phyloP scores from a whole-genome alignment of 2,888 invertebrate genomes.

The Melanophora roralis region DNA sequence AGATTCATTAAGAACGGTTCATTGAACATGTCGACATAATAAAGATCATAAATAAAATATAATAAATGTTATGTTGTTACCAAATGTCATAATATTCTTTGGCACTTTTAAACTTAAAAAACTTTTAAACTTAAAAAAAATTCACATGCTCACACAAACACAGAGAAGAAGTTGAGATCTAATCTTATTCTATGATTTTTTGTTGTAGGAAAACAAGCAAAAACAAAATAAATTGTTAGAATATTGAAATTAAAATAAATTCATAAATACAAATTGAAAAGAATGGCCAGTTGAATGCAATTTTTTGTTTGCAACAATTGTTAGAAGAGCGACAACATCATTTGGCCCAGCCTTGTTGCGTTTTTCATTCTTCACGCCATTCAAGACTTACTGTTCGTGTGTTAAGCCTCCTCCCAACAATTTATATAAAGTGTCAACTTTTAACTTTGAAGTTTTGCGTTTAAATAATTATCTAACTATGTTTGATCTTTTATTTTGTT shows the following conservation, averaged over 20 bases:
- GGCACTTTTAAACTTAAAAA: constrained; percentile 25
- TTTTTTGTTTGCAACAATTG: constrained; percentile 31
- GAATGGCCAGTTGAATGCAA: constrained; percentile 53
- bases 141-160: neutral
- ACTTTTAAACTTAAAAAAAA: no score
- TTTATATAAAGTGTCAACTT: constrained; percentile 53
- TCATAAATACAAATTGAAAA: neutral
- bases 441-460: constrained; percentile 46
- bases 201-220: neutral
- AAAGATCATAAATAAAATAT: constrained; percentile 48
- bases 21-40: constrained; percentile 26
- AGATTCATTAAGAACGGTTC: constrained; percentile 34
- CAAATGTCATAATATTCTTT: constrained; percentile 43
- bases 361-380: constrained; percentile 1
- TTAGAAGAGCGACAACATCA: constrained; percentile 25
- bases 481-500: constrained; percentile 7
- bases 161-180: constrained; percentile 5
- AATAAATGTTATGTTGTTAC: constrained; percentile 18
- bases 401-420: constrained; percentile 42
- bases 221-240: constrained; percentile 3
- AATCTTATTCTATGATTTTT: neutral
- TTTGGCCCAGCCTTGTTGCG: constrained; percentile 30
- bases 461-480: neutral
- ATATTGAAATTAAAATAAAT: constrained; percentile 8
- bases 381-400: constrained; percentile 35